Conservation (phyloP, 2,888 invertebrate genomes). For the Acanthosoma haemorrhoidale region DNA sequence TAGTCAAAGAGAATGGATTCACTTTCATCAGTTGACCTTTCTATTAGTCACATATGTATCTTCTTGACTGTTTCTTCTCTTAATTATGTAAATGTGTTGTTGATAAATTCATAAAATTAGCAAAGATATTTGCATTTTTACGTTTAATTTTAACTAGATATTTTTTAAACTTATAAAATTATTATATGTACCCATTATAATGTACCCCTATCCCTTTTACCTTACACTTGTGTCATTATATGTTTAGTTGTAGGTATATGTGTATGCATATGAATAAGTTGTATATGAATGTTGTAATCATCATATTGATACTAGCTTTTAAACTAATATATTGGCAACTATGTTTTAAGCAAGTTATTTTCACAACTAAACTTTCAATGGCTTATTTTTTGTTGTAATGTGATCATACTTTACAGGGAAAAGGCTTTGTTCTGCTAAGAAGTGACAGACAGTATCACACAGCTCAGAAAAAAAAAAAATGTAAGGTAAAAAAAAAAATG, state of each 20-base stretch:
- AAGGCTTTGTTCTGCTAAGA: conserved; percentile 27
- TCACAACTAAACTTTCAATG: conserved; percentile 23
- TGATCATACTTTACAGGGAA: conserved; percentile 16
- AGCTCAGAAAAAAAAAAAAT: conserved; percentile 1
- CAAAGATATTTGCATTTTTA: conserved; percentile 15
- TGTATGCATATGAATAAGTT: conserved; percentile 16
- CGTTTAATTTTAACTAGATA: conserved; percentile 13
- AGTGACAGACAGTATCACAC: conserved; percentile 22
- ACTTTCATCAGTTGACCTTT: conserved; percentile 24
- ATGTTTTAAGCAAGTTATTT: conserved; percentile 32
- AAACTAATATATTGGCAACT: conserved; percentile 32
- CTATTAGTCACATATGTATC: conserved; percentile 20
- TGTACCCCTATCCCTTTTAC: neutral
- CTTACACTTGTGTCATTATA: conserved; percentile 29
- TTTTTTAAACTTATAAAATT: neutral
- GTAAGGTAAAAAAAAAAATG: neutral
- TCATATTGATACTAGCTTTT: conserved; percentile 24
- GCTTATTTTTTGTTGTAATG: neutral
- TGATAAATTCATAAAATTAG: neutral
- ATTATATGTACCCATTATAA: conserved; percentile 1
- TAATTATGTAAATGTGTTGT: conserved; percentile 4
- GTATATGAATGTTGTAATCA: conserved; percentile 24
- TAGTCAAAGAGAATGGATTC: conserved; percentile 26
- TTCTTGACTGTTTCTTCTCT: conserved; percentile 11
- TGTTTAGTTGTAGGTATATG: conserved; percentile 18